Conservation (phyloP, 2,888 invertebrate species). For the Ceraclea dissimilis region DNA sequence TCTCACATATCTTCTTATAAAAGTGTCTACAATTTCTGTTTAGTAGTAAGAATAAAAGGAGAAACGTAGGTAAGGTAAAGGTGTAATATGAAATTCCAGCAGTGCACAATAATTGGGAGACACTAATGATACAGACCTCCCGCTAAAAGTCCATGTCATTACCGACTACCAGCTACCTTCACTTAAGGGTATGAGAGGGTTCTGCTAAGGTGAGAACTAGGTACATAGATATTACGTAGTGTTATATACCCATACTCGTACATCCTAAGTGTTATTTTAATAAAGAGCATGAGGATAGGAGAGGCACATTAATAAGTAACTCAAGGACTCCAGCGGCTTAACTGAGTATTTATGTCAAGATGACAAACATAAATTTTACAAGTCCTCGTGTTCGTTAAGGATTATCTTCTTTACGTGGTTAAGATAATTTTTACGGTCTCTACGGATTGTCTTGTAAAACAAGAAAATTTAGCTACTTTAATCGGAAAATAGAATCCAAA, state of each 20-base stretch:
- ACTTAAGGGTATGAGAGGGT: conserved; percentile 2
- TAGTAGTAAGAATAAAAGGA: not conserved
- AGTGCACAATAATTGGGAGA: conserved; percentile 24
- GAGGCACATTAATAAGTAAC: not conserved
- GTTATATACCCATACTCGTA: no score
- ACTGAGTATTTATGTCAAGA: not conserved
- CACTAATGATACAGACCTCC: conserved; percentile 21
- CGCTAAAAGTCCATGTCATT: conserved; percentile 7
- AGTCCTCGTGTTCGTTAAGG: no score
- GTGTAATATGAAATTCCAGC: conserved; percentile 18
- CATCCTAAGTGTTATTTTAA: not conserved
- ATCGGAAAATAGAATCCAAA: no score
- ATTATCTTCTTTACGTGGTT: no score
- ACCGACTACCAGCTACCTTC: not conserved
- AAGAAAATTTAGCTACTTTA: no score
- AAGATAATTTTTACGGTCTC: no score
- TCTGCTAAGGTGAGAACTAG: no score
- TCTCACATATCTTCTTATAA: not conserved
- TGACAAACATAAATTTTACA: no score
- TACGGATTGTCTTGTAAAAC: no score
- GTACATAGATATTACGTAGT: no score
- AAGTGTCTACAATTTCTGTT: not conserved
- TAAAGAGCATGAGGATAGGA: not conserved
- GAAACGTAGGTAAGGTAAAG: not conserved
- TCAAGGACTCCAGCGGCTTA: not conserved